Base-by-base conservation (phyloP, 2,797 vertebrate species). In the Acropternis orthonyx region DNA sequence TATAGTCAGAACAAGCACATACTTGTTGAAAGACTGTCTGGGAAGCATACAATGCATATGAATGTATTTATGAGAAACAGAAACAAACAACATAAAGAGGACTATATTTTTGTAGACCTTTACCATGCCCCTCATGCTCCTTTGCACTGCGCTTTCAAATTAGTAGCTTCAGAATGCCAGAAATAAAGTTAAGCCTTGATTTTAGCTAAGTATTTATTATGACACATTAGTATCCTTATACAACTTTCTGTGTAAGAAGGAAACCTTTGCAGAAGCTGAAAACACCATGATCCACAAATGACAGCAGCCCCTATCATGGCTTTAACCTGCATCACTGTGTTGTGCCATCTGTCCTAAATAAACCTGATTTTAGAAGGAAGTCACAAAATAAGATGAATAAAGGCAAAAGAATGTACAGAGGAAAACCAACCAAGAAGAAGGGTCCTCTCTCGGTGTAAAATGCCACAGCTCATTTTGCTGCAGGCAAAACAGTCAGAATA, bases 41-140 rank as follows among this genome's bases (percentile, higher is more conserved):
- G 65, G n/a, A 93, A 95, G 84, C 0, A 0, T 83, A 86, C 71
- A 86, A 95, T 72, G 88, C 74, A 75, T 36, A 73, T 79, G 85
- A 89, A 95, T 85, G 92, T 80, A 68, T 82, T 93, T 77, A 95
- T 86, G 92, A 94, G 75, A 92, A 94, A 97, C 96, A 90, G 56
- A 97, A 97, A 96, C 52, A 94, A 94, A 94, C 44, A 86, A 96
- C 71, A 95, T 39, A 59, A 51, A 89, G 66, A 92, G 6, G 20
- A 90, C 63, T 92, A 1, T 48, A 52, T 36, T 86, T 83, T 30
- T 77, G 24, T 74, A 86, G 46, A 90, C 27, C 23, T 71, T 76
- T 39, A 95, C 44, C 7, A 21, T 2, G 6, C 51, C 58, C 32
- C 79, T 84, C 76, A 37, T 12, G 49, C 54, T 95, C 68, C 58